phyloP scores from a whole-genome alignment of 2,888 invertebrate genomes.

The Sylvicola fuscatus region DNA sequence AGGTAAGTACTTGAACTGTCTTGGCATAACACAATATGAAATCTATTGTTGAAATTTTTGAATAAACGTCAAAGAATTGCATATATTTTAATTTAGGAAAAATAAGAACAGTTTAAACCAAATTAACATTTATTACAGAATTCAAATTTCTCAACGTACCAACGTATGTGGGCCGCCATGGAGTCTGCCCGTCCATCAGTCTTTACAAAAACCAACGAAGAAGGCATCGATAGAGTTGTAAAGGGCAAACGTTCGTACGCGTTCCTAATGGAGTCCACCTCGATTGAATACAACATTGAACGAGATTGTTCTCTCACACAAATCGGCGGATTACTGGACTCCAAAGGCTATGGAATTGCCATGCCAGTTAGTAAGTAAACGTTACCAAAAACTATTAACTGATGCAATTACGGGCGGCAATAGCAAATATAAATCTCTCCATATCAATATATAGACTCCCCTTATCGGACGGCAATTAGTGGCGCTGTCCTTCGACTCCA shows the following conservation, averaged over 20 bases:
- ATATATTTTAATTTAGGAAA: too few relatives aligned
- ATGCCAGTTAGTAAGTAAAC: constrained; percentile 61
- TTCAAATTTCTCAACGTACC: constrained; percentile 67
- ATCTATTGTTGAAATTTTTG: too few relatives aligned
- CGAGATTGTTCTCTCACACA: constrained; percentile 60
- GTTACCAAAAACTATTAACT: constrained; percentile 1
- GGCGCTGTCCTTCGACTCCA: constrained; percentile 77
- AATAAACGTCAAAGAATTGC: too few relatives aligned
- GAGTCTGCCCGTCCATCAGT: constrained; percentile 57
- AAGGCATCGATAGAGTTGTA: constrained; percentile 65
- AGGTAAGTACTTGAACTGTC: constrained; percentile 32
- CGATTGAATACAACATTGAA: constrained; percentile 75
- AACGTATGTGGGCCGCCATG: constrained; percentile 84
- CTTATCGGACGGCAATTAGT: constrained; percentile 60
- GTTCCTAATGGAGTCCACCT: constrained; percentile 90
- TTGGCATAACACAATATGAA: too few relatives aligned
- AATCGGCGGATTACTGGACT: constrained; percentile 62
- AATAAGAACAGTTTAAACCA: too few relatives aligned
- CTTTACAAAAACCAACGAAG: constrained; percentile 55
- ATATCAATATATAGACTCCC: constrained; percentile 35
- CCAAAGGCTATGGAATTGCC: constrained; percentile 86
- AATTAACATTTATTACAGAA: constrained; percentile 1
- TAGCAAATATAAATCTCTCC: not conserved
- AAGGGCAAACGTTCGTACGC: constrained; percentile 62
- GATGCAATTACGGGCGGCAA: not conserved